A percentile compares a stretch with the other conserved stretches of the same genome.
phyloP scores from a whole-genome alignment of 2,113 vertebrate species.

The Furnarius figulus region DNA sequence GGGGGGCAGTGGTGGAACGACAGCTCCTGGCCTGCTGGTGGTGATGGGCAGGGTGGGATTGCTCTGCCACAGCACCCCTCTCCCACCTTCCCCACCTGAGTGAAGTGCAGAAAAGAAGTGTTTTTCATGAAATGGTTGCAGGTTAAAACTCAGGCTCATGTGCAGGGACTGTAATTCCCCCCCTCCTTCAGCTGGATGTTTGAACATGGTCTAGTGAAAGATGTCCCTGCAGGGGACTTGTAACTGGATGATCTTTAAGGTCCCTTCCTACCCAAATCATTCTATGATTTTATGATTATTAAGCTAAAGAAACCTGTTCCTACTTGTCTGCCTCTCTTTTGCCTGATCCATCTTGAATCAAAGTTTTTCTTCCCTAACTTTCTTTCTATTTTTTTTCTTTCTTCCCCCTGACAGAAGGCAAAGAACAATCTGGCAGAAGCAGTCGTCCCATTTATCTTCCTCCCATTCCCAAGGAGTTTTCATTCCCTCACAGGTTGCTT shows the following conservation, averaged over 20 bases:
- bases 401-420: background rate
- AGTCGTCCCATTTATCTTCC: slow-evolving; percentile 1
- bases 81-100: background rate
- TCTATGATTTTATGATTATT: background rate
- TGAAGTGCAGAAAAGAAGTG: background rate
- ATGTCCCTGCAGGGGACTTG: background rate
- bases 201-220: background rate
- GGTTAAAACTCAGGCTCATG: background rate
- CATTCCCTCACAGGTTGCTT: background rate
- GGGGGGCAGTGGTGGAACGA: fast-evolving
- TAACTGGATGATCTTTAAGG: background rate
- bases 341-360: background rate
- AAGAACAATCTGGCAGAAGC: background rate
- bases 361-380: background rate
- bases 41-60: background rate
- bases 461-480: background rate
- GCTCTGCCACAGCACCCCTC: background rate
- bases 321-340: background rate
- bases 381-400: fast-evolving
- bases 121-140: background rate
- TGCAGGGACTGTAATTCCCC: background rate
- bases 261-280: background rate
- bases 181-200: background rate
- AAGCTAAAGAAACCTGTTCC: background rate
- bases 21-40: fast-evolving